Base-by-base conservation (phyloP, 1,140 invertebrate genomes). In the Caenorhabditis remanei region DNA sequence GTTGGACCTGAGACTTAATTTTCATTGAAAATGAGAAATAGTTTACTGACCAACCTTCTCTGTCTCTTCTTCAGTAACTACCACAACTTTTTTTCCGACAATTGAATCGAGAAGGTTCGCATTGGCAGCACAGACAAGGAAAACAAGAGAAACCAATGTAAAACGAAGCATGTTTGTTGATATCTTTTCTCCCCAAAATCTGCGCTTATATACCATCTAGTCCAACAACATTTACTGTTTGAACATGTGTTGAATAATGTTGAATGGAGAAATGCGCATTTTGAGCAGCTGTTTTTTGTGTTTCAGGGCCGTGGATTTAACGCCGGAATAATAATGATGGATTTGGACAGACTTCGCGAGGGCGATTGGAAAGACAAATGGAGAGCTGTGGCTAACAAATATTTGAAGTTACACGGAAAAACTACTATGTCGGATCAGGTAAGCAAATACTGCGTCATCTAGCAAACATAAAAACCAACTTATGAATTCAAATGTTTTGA, bases 251-350 rank as follows among this genome's bases (percentile, higher is more conserved):
- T 50, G 19, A 8, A 24, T 32, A 53, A 32, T 2, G 32, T 32
- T 32, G 32, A 16, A 53, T 53, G 16, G 24, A 53, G 6, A 50
- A n/a, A 79, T 79, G 71, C 46, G 71, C 71, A 79, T 79, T 1
- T 24, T 79, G 46, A 50, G 46, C n/a, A 24, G 53, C 46, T 48
- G 46, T 46, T 71, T 71, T 79, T 79, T 71, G 0, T 19, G n/a
- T 79, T 79, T 24, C 46, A 79, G 71, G 71, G 71, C 24, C 71
- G 71, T 79, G 71, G 71, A 53, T 79, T 79, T n/a, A 79, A 79
- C 46, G 13, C 71, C 2, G 71, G 71, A 9, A 32, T 79, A 14
- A 79, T 79, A 2, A 79, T 79, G 71, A 21, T 79, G 16, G 71
- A 79, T 50, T 79, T 79, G 71, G 71, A 79, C n/a, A 79, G 19